Evolutionary conservation across 2,797 vertebrate species (phyloP).

Genomic region (Gadopsis marmoratus): DNA sequence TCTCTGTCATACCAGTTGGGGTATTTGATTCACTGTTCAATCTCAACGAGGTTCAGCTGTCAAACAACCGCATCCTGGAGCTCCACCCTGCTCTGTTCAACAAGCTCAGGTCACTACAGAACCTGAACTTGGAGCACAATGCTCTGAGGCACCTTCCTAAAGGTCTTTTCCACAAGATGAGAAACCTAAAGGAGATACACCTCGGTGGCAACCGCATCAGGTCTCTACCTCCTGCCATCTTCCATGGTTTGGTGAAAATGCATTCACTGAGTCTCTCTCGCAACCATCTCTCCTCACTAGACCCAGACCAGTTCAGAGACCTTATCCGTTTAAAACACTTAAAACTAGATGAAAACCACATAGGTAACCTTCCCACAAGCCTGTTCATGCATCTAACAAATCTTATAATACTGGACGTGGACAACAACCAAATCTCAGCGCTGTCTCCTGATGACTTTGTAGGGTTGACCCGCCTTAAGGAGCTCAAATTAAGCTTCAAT

Average conservation of each 20-base stretch:
- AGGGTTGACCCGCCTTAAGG: slow-evolving; percentile 51
- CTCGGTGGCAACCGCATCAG: slow-evolving; percentile 72
- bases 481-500: slow-evolving; percentile 75
- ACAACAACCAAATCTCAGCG: slow-evolving; percentile 59
- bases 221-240: slow-evolving; percentile 49
- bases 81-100: slow-evolving; percentile 61
- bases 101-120: slow-evolving; percentile 61
- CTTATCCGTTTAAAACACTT: slow-evolving; percentile 65
- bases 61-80: slow-evolving; percentile 68
- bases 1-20: slow-evolving; percentile 51
- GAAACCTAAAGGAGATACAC: slow-evolving; percentile 67
- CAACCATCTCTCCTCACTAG: slow-evolving; percentile 63
- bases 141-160: slow-evolving; percentile 56
- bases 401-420: slow-evolving; percentile 66
- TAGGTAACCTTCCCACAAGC: slow-evolving; percentile 46
- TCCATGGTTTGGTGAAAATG: slow-evolving; percentile 60
- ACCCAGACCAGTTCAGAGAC: slow-evolving; percentile 56
- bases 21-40: slow-evolving; percentile 60
- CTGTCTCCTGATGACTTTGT: slow-evolving; percentile 50
- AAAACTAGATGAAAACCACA: slow-evolving; percentile 67
- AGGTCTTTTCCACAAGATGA: slow-evolving; percentile 56
- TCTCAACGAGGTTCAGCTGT: slow-evolving; percentile 74
- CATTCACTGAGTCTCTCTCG: slow-evolving; percentile 59
- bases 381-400: slow-evolving; percentile 57
- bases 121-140: slow-evolving; percentile 74